These are phyloP conservation scores for Prunella strophiata DNA, from an alignment of 2,797 vertebrate genomes.

Conservation along the genomic window DNA sequence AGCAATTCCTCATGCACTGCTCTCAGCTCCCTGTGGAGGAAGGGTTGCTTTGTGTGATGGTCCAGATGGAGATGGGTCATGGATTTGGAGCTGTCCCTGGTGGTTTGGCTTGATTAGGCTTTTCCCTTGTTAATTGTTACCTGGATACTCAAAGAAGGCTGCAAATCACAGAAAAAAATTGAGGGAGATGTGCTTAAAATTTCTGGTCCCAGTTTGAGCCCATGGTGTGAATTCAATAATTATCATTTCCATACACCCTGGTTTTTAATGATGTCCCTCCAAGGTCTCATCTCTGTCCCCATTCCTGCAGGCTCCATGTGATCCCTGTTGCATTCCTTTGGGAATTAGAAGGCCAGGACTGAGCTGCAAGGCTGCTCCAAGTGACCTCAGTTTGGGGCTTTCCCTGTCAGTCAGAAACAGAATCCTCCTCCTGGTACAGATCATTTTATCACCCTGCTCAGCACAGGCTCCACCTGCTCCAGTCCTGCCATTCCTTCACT, in stretches of 20 bases:
- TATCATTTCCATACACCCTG: background rate
- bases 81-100: background rate
- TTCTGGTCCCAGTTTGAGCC: too few species aligned
- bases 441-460: background rate
- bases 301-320: background rate
- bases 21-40: background rate
- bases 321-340: background rate
- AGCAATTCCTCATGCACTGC: background rate
- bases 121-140: background rate
- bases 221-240: too few species aligned
- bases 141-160: too few species aligned
- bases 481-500: background rate
- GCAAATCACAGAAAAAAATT: too few species aligned
- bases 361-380: background rate
- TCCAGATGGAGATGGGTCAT: accelerated
- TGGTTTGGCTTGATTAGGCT: background rate
- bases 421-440: background rate
- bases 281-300: background rate
- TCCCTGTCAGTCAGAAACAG: background rate
- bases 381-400: background rate
- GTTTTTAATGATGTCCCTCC: background rate
- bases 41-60: background rate
- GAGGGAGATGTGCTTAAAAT: too few species aligned
- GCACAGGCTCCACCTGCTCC: background rate
- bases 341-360: background rate